Conservation (phyloP, 2,113 vertebrate species). For the Nothobranchius furzeri region DNA sequence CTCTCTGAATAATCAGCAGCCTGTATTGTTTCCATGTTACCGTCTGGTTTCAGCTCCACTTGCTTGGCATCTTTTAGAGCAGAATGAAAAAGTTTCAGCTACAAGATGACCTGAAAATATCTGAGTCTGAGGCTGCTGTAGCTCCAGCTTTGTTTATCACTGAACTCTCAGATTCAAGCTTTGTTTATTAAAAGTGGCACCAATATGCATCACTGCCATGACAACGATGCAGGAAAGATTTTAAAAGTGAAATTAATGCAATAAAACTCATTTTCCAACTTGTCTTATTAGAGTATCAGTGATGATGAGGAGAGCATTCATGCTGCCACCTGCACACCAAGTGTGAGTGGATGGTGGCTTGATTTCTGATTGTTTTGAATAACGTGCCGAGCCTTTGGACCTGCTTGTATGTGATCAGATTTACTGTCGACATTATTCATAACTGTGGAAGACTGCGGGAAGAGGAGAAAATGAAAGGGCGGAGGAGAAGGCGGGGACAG, state of each 20-base stretch:
- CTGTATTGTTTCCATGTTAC: neutral
- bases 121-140: neutral
- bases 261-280: neutral
- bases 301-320: neutral
- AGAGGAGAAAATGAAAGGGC: conserved; percentile 52
- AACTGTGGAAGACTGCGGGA: conserved; percentile 57
- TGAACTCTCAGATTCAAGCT: neutral
- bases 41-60: neutral
- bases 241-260: neutral
- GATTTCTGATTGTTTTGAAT: conserved; percentile 27
- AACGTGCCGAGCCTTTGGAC: conserved; percentile 26
- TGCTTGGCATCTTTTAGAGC: neutral
- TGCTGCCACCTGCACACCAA: conserved; percentile 2
- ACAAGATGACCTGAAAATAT: too few species aligned
- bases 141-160: neutral
- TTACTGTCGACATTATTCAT: conserved; percentile 73
- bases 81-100: too few species aligned
- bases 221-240: neutral
- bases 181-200: neutral
- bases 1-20: neutral
- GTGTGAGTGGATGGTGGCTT: conserved; percentile 12
- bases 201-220: neutral
- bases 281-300: neutral
- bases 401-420: conserved; percentile 70
- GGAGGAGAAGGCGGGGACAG: conserved; percentile 63